Conservation (phyloP, 2,888 invertebrate species). For the Apocheima hispidaria region DNA sequence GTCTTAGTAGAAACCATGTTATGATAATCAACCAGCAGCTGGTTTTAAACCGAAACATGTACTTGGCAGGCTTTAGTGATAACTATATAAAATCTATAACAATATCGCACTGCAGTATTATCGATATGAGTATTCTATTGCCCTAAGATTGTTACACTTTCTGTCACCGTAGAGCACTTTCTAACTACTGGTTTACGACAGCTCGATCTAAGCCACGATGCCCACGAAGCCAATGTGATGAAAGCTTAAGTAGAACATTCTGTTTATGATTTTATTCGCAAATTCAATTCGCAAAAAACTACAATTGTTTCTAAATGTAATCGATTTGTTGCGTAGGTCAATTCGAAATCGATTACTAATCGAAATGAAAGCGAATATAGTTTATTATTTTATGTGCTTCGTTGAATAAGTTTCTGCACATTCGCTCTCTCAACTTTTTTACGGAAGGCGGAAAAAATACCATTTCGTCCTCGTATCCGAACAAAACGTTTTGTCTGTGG, state of each 20-base stretch:
- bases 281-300: slow-evolving; percentile 49
- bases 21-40: slow-evolving; percentile 17
- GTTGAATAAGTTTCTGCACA: slow-evolving; percentile 4
- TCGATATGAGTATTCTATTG: slow-evolving; percentile 9
- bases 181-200: slow-evolving; percentile 24
- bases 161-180: slow-evolving; percentile 17
- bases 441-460: slow-evolving; percentile 16
- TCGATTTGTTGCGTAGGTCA: slow-evolving; percentile 50
- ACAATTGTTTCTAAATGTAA: slow-evolving; percentile 54
- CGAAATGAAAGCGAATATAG: slow-evolving; percentile 37
- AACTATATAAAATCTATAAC: slow-evolving; percentile 10
- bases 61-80: neutral
- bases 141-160: slow-evolving; percentile 16
- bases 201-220: slow-evolving; percentile 21
- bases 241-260: slow-evolving; percentile 36
- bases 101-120: slow-evolving; percentile 6
- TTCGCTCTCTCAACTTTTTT: neutral
- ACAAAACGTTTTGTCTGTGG: slow-evolving; percentile 23
- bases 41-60: slow-evolving; percentile 7
- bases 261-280: slow-evolving; percentile 41
- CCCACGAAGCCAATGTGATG: no score
- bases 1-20: slow-evolving; percentile 21
- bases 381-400: slow-evolving; percentile 12
- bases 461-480: slow-evolving; percentile 13
- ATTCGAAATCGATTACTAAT: slow-evolving; percentile 44